These are phyloP conservation scores for Protobothrops mucrosquamatus DNA, from an alignment of 2,113 vertebrate genomes.

Conservation along the genomic window DNA sequence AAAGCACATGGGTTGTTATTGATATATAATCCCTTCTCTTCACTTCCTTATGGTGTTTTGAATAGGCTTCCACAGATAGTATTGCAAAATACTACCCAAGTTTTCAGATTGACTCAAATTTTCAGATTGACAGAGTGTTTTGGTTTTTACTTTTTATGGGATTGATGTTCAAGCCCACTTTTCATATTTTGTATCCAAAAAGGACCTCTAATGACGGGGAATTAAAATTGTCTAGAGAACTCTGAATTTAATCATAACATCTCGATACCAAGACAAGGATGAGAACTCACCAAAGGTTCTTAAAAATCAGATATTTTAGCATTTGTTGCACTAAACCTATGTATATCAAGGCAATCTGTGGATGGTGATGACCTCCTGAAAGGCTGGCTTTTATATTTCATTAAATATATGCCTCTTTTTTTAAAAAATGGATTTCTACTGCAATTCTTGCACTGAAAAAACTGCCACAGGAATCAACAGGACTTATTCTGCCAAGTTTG, in stretches of 20 bases:
- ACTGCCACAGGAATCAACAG: neutral
- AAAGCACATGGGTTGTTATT: no score
- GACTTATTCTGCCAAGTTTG: neutral
- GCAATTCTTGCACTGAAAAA: neutral
- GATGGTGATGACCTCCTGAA: neutral
- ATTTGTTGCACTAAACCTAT: neutral
- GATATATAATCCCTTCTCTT: neutral
- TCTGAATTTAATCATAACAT: neutral
- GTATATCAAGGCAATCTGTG: neutral
- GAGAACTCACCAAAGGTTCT: neutral
- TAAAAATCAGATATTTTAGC: neutral
- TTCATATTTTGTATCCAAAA: neutral
- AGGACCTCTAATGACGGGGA: neutral
- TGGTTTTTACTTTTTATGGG: neutral
- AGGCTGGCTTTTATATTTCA: neutral
- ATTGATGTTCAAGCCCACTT: neutral
- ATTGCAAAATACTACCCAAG: no score
- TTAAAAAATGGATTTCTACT: neutral
- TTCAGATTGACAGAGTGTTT: neutral
- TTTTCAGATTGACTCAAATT: neutral
- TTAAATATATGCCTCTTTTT: neutral
- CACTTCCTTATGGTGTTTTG: neutral
- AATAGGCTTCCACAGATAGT: neutral
- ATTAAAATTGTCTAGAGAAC: neutral
- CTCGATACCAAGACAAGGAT: neutral